Percentiles rank a stretch among this genome's conserved stretches.
These are phyloP conservation scores for Wiebesia pumilae DNA, from an alignment of 1,140 invertebrate species.

Conservation along the genomic window DNA sequence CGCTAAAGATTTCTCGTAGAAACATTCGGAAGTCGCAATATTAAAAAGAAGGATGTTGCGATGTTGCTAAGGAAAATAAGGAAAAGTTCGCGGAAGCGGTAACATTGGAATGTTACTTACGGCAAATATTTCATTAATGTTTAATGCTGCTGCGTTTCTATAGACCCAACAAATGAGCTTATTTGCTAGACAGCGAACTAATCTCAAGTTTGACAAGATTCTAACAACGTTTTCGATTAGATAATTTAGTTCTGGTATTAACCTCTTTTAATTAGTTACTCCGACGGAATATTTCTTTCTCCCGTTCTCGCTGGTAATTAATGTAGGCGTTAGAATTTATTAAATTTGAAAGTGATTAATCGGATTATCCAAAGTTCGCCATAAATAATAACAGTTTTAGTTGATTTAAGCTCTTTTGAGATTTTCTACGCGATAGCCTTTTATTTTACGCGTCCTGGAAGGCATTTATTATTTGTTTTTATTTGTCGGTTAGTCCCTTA, in stretches of 20 bases:
- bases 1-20: neutral
- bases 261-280: slow-evolving; percentile 4
- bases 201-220: slow-evolving; percentile 27
- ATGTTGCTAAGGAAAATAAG: no score
- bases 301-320: neutral
- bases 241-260: slow-evolving; percentile 22
- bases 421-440: neutral
- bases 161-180: neutral
- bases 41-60: neutral
- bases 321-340: neutral
- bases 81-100: neutral
- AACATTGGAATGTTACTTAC: neutral
- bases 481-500: neutral
- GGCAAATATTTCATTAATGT: neutral
- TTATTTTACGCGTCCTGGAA: neutral
- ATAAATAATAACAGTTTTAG: neutral
- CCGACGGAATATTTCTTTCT: neutral
- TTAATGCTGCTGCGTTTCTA: neutral
- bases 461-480: neutral
- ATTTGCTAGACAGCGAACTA: neutral
- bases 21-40: neutral
- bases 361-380: neutral
- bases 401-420: neutral
- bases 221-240: neutral
- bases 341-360: neutral